A percentile compares a stretch with the other conserved stretches of the same genome.
Evolutionary conservation across 2,888 invertebrate genomes (phyloP).

Genomic region (Bibio marci): DNA sequence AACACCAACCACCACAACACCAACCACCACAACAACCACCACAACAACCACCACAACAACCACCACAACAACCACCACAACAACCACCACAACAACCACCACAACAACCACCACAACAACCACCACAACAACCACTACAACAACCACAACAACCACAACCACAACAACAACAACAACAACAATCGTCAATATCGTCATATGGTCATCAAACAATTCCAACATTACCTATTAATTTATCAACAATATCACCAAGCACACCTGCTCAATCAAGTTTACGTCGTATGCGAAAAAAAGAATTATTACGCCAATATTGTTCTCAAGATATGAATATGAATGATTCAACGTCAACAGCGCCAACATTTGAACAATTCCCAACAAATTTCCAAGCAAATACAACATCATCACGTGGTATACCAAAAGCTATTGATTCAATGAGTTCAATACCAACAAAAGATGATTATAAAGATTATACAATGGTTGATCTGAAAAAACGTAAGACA

Average conservation of each 20-base stretch:
- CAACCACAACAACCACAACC: no score
- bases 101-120: no score
- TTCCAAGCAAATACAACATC: constrained; percentile 39
- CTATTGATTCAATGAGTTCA: constrained; percentile 74
- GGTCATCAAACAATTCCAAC: no score
- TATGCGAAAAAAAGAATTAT: constrained; percentile 78
- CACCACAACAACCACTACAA: no score
- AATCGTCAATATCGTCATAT: no score
- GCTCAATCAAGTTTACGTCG: constrained; percentile 58
- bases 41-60: no score
- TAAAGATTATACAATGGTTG: constrained; percentile 41
- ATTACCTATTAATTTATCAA: constrained; percentile 34
- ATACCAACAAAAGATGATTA: constrained; percentile 77
- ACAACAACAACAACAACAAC: constrained; percentile 20
- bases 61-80: no score
- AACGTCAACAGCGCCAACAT: constrained; percentile 31
- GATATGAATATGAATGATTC: constrained; percentile 76
- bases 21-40: no score
- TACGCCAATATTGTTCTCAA: constrained; percentile 71
- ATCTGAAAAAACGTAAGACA: constrained; percentile 51
- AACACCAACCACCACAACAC: no score
- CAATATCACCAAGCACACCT: constrained; percentile 28
- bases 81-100: constrained; percentile 4
- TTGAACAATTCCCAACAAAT: constrained; percentile 1
- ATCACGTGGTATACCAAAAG: constrained; percentile 50